A percentile compares a stretch with the other conserved stretches of the same genome.
These are phyloP conservation scores for Phengaris alcon DNA, from an alignment of 2,888 invertebrate species.

Conservation along the genomic window DNA sequence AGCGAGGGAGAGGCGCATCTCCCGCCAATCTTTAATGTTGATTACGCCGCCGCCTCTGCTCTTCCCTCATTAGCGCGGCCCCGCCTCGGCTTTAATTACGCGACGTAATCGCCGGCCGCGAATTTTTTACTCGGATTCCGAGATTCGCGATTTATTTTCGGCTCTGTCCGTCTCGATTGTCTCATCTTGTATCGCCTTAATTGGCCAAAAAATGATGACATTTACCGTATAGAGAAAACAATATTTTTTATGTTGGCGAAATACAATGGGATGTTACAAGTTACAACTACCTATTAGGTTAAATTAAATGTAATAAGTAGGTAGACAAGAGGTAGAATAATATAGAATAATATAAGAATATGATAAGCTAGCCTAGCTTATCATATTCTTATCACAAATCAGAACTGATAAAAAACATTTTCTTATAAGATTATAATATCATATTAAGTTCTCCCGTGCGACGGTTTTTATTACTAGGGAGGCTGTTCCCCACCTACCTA, in stretches of 20 bases:
- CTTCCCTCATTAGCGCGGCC: conserved; percentile 77
- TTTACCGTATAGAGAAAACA: conserved; percentile 19
- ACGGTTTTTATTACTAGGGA: no score
- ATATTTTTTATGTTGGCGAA: neutral
- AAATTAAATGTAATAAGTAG: neutral
- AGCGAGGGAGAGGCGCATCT: conserved; percentile 69
- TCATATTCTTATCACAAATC: neutral
- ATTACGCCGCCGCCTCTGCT: conserved; percentile 75
- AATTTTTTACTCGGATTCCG: conserved; percentile 49
- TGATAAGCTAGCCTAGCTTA: no score
- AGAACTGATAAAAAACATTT: neutral
- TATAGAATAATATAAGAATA: no score
- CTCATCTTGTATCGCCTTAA: conserved; percentile 43
- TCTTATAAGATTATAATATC: neutral
- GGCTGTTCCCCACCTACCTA: no score
- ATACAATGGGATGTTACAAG: conserved; percentile 12
- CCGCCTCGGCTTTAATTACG: conserved; percentile 77
- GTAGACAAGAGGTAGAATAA: neutral
- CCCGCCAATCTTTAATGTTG: conserved; percentile 80
- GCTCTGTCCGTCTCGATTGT: conserved; percentile 39
- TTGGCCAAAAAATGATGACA: conserved; percentile 44
- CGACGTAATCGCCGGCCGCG: conserved; percentile 57
- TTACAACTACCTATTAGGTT: neutral
- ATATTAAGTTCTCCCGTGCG: neutral
- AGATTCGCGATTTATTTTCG: conserved; percentile 47